Evolutionary conservation across 2,888 invertebrate genomes (phyloP).

Genomic region (Leptogaster cylindrica): DNA sequence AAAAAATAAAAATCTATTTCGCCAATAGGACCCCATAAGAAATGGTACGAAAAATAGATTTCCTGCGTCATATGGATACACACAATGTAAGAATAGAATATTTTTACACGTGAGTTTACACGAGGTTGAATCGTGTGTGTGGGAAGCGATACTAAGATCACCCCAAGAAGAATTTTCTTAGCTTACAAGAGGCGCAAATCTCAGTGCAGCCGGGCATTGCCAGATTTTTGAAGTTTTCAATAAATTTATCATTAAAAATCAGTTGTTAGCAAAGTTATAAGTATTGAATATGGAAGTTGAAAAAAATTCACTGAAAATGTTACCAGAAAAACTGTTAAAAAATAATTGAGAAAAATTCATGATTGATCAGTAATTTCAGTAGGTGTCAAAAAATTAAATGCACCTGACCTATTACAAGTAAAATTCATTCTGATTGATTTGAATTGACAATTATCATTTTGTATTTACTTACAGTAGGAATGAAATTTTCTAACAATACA

Average conservation of each 20-base stretch:
- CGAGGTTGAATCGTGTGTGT: neutral
- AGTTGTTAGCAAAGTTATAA: too few relatives aligned
- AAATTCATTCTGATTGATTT: neutral
- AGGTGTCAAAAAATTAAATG: neutral
- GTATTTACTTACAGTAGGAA: too few relatives aligned
- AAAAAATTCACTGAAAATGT: neutral
- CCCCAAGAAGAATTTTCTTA: conserved; percentile 14
- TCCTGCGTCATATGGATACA: conserved; percentile 29
- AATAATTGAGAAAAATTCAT: neutral
- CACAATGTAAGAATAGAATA: conserved; percentile 17
- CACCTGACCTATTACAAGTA: neutral
- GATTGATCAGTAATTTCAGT: neutral
- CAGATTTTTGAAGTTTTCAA: conserved; percentile 19
- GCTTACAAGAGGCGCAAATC: conserved; percentile 32
- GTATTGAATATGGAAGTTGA: too few relatives aligned
- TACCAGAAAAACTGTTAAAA: neutral
- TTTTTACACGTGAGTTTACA: neutral
- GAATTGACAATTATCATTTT: neutral
- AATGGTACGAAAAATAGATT: conserved; percentile 41
- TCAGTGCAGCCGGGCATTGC: conserved; percentile 14
- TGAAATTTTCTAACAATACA: too few relatives aligned
- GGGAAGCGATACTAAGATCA: neutral
- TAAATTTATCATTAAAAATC: too few relatives aligned
- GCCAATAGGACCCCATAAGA: conserved; percentile 27
- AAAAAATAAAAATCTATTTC: conserved; percentile 25